These are phyloP conservation scores for Australoheros scitulus DNA, from an alignment of 2,113 vertebrate species.

Conservation along the genomic window DNA sequence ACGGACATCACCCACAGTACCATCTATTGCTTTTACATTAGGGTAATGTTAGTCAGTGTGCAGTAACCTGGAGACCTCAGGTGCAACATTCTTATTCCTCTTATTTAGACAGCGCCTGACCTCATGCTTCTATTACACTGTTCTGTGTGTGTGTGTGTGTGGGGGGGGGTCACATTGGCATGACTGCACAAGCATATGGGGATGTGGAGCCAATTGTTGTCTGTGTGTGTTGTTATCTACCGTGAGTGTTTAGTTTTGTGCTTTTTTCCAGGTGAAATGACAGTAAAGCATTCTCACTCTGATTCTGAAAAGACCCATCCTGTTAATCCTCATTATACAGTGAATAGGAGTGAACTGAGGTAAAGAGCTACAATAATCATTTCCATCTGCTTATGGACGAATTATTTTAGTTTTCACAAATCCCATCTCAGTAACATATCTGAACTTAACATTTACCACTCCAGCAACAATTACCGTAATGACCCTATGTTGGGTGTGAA, in stretches of 20 bases:
- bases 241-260: not conserved
- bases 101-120: not conserved
- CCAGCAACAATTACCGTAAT: too few relatives aligned
- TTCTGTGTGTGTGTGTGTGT: not conserved
- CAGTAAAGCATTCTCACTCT: not conserved
- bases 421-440: not conserved
- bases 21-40: not conserved
- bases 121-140: too few relatives aligned
- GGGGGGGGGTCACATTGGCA: too few relatives aligned
- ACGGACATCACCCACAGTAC: not conserved
- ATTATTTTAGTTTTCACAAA: not conserved
- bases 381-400: not conserved
- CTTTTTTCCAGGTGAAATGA: not conserved
- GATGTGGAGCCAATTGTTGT: too few relatives aligned
- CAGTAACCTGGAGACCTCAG: too few relatives aligned
- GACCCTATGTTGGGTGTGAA: too few relatives aligned
- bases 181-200: too few relatives aligned
- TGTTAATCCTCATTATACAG: not conserved
- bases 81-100: too few relatives aligned
- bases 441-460: not conserved
- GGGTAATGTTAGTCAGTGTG: too few relatives aligned
- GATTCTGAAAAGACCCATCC: not conserved
- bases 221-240: too few relatives aligned
- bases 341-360: not conserved
- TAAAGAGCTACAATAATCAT: not conserved